Conservation (phyloP, 1,140 invertebrate species). For the Aplysia californica region DNA sequence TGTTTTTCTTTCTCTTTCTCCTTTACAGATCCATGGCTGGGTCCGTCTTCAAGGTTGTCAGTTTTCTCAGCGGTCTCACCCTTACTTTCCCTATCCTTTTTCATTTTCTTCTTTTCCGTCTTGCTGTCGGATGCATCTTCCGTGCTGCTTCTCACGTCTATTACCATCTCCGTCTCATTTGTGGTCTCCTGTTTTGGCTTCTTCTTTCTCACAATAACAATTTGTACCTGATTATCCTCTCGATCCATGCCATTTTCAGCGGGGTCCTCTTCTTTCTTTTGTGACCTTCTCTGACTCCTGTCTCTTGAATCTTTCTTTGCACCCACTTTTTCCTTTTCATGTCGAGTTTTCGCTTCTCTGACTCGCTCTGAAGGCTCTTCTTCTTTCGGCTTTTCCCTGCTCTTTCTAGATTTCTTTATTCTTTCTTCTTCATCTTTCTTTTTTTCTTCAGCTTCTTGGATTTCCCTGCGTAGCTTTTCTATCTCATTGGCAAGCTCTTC, state of each 20-base stretch:
- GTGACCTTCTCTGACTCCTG: neutral
- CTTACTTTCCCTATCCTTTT: neutral
- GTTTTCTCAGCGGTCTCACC: too few relatives aligned
- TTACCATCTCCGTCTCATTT: neutral
- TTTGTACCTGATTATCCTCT: neutral
- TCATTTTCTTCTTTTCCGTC: neutral
- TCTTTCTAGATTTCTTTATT: neutral
- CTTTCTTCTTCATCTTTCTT: slow-evolving; percentile 1
- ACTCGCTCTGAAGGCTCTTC: neutral
- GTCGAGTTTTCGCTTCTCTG: neutral
- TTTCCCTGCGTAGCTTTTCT: slow-evolving; percentile 9
- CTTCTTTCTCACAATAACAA: slow-evolving; percentile 2
- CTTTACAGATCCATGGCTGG: too few relatives aligned
- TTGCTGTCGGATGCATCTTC: neutral
- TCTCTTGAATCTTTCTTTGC: neutral
- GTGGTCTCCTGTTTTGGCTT: neutral
- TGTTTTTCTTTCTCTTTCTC: too few relatives aligned
- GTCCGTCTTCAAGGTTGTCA: too few relatives aligned
- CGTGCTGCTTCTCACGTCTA: neutral
- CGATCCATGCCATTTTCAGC: neutral
- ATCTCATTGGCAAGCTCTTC: slow-evolving; percentile 10
- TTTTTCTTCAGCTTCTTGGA: slow-evolving; percentile 9
- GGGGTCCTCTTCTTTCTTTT: neutral
- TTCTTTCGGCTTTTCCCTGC: neutral
- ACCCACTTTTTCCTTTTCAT: neutral